Conservation (phyloP, 2,888 invertebrate species). For the Gonocerus acuteangulatus region DNA sequence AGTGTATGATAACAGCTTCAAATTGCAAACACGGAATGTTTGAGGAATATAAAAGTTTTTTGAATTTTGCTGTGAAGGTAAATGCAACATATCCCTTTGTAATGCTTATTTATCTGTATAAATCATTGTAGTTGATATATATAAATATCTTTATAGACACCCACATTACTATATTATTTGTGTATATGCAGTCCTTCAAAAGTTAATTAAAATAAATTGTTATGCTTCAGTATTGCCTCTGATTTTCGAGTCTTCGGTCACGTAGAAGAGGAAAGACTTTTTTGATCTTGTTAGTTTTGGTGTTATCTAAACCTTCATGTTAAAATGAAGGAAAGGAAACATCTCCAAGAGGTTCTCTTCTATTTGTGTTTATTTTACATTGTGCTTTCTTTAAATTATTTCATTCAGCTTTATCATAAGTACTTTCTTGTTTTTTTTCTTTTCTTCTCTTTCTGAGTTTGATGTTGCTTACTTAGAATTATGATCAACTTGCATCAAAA, state of each 20-base stretch:
- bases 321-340: conserved; percentile 14
- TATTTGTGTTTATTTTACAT: not conserved
- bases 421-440: not conserved
- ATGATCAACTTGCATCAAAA: not conserved
- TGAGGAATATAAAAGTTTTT: not conserved
- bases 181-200: not conserved
- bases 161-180: too few species aligned
- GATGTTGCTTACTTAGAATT: too few species aligned
- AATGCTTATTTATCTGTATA: too few species aligned
- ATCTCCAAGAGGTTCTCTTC: conserved; percentile 20
- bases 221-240: conserved; percentile 21
- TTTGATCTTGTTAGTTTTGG: not conserved
- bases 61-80: not conserved
- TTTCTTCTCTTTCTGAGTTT: not conserved
- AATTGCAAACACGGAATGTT: not conserved
- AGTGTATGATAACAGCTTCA: not conserved
- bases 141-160: too few species aligned
- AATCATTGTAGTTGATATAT: too few species aligned
- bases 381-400: not conserved
- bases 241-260: not conserved
- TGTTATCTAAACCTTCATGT: conserved; percentile 2
- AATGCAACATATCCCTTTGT: too few species aligned
- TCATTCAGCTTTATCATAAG: not conserved
- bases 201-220: conserved; percentile 7
- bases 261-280: conserved; percentile 11